Evolutionary conservation across 2,888 invertebrate species (phyloP), one percentile per base, ranked within the genome.

Genomic region (Panorpa germanica): DNA sequence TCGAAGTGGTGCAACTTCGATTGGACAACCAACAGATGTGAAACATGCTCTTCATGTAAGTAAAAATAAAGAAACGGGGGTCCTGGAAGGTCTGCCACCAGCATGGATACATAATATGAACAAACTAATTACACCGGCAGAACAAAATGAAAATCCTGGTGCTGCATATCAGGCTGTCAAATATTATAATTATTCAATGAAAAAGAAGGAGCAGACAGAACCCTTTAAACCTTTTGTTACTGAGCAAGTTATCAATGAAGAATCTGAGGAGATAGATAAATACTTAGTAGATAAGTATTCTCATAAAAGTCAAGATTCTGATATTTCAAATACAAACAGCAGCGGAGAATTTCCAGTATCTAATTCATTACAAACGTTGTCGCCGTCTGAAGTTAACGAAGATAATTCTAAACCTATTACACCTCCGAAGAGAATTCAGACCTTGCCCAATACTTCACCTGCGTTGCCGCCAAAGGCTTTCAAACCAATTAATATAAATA

Each of bases 91-190:
- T 1, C 57, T 93, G 25, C 91, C 91, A 0, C 63, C 70, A 18
- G 67, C 82, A 16, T 88, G 88, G 88, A 56, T 73, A 33, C 59
- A 73, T 28, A 61, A 83, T 30, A 62, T 91, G 40, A 72, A 81
- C 44, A 68, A 75, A 10, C 80, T 85, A 48, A 81, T 91, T 39
- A 77, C 83, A 20, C 70, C 75, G 42, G 77, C 74, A 22, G 90
- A 90, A 48, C 85, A 88, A 53, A 69, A 75, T 49, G 72, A 85
- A 43, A 83, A 93, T 56, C 91, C 91, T 3, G 70, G 74, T 43
- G 88, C 88, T 20, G 86, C 86, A 2, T 69, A 86, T 32, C 81
- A 85, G 47, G 93, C 91, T 15, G 70, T 93, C 30, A 83, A 83
- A 45, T 85, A 76, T 48, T 88, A 86, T 49, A 82, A 85, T 49